A percentile compares a stretch with the other conserved stretches of the same genome.
Evolutionary conservation across 1,140 invertebrate species (phyloP).

Genomic region (Tetramorium simillimum): DNA sequence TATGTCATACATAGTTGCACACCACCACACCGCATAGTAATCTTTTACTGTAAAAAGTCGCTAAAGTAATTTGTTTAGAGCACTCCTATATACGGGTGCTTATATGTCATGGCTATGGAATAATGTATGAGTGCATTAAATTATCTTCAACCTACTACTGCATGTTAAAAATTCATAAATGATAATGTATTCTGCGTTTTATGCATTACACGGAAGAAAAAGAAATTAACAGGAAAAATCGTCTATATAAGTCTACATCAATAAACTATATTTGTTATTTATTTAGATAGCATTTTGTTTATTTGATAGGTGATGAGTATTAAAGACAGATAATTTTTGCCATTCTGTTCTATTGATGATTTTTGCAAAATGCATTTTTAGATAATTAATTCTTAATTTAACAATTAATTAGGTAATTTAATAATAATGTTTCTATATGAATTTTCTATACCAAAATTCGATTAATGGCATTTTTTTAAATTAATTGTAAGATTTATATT

Average conservation of each 20-base stretch:
- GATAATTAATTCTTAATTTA: neutral
- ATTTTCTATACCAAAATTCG: too few relatives aligned
- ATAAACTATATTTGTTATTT: constrained; percentile 24
- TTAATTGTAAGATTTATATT: too few relatives aligned
- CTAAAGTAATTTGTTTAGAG: constrained; percentile 46
- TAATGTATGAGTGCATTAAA: constrained; percentile 52
- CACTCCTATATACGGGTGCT: neutral
- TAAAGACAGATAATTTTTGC: neutral
- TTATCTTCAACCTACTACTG: constrained; percentile 26
- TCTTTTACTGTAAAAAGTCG: constrained; percentile 15
- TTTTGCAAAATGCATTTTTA: neutral
- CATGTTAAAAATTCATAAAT: constrained; percentile 58
- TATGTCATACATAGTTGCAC: neutral
- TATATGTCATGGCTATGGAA: constrained; percentile 29
- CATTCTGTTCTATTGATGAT: neutral
- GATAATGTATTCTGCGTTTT: constrained; percentile 46
- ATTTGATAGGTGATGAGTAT: neutral
- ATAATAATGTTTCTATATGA: too few relatives aligned
- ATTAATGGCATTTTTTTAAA: too few relatives aligned
- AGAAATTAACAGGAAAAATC: constrained; percentile 33
- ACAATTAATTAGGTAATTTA: too few relatives aligned
- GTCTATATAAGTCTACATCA: constrained; percentile 42
- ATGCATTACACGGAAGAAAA: constrained; percentile 44
- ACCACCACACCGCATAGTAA: neutral
- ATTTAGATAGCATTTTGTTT: neutral